phyloP scores from a whole-genome alignment of 64 coral and sea anemone species.

The Pocillopora damicornis region DNA sequence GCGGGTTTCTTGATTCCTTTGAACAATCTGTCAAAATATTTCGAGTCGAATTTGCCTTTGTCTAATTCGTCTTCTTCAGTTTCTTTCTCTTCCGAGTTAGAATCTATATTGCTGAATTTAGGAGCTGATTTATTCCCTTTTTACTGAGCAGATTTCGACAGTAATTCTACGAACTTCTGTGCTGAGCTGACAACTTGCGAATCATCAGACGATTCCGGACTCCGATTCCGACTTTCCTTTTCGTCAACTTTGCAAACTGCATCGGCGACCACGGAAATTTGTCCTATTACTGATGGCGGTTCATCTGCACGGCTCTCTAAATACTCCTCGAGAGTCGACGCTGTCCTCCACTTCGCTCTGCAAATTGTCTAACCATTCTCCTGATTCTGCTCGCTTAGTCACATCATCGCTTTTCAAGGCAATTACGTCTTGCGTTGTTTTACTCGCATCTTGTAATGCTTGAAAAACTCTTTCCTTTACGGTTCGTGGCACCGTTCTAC shows the following conservation, averaged over 20 bases:
- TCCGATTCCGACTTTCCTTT: neutral
- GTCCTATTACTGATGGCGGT: neutral
- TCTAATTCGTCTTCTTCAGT: neutral
- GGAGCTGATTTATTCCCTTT: neutral
- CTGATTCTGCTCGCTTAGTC: neutral
- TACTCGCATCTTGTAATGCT: neutral
- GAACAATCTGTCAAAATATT: slow-evolving; percentile 28
- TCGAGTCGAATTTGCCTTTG: neutral
- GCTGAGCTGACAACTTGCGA: neutral
- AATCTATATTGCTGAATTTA: neutral
- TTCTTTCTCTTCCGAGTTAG: neutral
- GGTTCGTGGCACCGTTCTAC: neutral
- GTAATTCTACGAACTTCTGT: slow-evolving; percentile 9
- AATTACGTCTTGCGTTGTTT: neutral
- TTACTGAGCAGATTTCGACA: neutral
- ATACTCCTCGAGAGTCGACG: neutral
- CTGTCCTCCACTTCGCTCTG: neutral
- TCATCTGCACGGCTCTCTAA: slow-evolving; percentile 5
- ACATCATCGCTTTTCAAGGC: neutral
- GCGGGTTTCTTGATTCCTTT: slow-evolving; percentile 33
- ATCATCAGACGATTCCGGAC: no score
- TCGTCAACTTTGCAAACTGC: no score
- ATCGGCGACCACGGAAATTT: neutral
- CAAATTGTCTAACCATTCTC: neutral
- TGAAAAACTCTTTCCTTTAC: neutral